Percentiles rank a stretch among this genome's conserved stretches.
phyloP scores from a whole-genome alignment of 1,140 invertebrate species.

The fruit fly (Drosophila melanogaster) region Release_6_plus_ISO1_MT NC_004354.4:15033001-15033500 shows the following conservation, averaged over 20 bases:
- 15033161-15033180: too few species aligned
- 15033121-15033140: not conserved
- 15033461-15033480: not conserved
- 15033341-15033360: slow-evolving; percentile 51
- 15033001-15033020: too few species aligned
- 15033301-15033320: slow-evolving; percentile 17
- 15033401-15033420: slow-evolving; percentile 1
- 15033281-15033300: slow-evolving; percentile 6
- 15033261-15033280: not conserved
- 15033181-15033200: not conserved
- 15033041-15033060: too few species aligned
- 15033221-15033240: not conserved
- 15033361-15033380: slow-evolving; percentile 13
- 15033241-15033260: not conserved
- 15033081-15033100: too few species aligned
- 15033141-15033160: too few species aligned
- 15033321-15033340: slow-evolving; percentile 36
- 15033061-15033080: too few species aligned
- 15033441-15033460: not conserved
- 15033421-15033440: not conserved
- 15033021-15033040: too few species aligned
- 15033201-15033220: not conserved
- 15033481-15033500: not conserved
- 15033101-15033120: too few species aligned
- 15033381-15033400: slow-evolving; percentile 19